phyloP scores from a whole-genome alignment of 2,113 vertebrate genomes.

The Platichthys flesus region DNA sequence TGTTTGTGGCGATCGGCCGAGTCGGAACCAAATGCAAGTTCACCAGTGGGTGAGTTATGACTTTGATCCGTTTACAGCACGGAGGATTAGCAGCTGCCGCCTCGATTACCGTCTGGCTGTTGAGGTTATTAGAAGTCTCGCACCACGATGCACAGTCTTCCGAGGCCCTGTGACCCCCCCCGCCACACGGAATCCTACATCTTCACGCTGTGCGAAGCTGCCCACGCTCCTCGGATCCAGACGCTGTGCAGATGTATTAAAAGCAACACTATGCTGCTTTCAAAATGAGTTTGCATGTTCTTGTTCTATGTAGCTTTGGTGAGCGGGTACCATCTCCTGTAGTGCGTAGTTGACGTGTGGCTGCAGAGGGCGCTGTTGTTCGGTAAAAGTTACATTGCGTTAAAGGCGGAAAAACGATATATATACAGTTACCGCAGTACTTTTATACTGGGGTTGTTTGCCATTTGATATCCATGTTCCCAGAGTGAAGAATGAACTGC shows the following conservation, averaged over 20 bases:
- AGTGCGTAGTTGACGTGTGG: too few species aligned
- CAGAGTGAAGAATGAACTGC: too few species aligned
- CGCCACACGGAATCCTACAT: constrained; percentile 6
- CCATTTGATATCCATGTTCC: too few species aligned
- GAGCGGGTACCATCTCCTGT: too few species aligned
- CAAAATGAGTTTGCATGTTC: too few species aligned
- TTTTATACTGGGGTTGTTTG: too few species aligned
- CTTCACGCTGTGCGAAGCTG: not conserved
- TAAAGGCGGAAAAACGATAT: too few species aligned
- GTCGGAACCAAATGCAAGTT: constrained; percentile 12
- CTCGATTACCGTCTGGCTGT: constrained; percentile 43
- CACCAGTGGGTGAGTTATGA: constrained; percentile 27
- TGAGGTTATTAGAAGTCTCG: constrained; percentile 36
- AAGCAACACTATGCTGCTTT: not conserved
- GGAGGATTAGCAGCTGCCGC: constrained; percentile 39
- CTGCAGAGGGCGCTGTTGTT: too few species aligned
- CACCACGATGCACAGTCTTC: constrained; percentile 5
- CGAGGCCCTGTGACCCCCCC: constrained; percentile 28
- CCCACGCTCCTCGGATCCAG: not conserved
- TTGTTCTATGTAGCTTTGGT: too few species aligned
- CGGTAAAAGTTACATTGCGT: too few species aligned
- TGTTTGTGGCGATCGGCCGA: constrained; percentile 19
- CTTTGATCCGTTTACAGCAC: constrained; percentile 45
- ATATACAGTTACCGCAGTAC: too few species aligned
- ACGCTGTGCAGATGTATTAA: not conserved